These are phyloP conservation scores for Cyanoramphus novaezelandiae DNA, from an alignment of 2,113 vertebrate genomes.

Conservation along the genomic window DNA sequence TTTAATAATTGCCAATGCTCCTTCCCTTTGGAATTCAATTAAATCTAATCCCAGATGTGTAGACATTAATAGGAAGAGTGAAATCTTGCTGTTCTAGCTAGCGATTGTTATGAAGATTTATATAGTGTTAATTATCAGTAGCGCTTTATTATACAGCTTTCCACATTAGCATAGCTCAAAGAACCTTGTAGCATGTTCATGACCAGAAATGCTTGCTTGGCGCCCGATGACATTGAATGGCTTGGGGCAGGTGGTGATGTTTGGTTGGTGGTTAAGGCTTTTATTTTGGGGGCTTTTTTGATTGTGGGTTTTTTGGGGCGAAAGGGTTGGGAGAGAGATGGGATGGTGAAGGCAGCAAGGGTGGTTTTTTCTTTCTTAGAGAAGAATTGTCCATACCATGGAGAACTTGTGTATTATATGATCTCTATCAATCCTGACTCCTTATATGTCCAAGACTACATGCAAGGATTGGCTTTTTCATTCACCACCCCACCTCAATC, in stretches of 20 bases:
- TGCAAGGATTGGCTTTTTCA: neutral
- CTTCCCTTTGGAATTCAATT: neutral
- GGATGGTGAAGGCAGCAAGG: neutral
- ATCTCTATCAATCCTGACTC: neutral
- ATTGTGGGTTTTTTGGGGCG: neutral
- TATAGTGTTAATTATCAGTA: neutral
- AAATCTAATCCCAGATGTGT: neutral
- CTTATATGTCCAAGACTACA: neutral
- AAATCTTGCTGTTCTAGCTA: neutral
- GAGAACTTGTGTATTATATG: accelerated
- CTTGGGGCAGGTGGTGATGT: accelerated
- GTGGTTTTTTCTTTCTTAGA: neutral
- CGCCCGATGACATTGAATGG: neutral
- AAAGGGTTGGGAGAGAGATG: accelerated
- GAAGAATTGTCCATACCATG: neutral
- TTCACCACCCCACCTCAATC: neutral
- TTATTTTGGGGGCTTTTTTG: neutral
- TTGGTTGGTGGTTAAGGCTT: neutral
- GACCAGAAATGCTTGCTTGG: neutral
- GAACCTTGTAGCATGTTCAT: neutral
- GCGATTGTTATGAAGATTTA: neutral
- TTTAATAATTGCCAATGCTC: neutral
- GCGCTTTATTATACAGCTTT: neutral
- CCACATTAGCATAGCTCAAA: neutral
- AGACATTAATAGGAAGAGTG: neutral